Base-by-base conservation (phyloP, 2,888 invertebrate genomes). In the Minunthozetes semirufus region DNA sequence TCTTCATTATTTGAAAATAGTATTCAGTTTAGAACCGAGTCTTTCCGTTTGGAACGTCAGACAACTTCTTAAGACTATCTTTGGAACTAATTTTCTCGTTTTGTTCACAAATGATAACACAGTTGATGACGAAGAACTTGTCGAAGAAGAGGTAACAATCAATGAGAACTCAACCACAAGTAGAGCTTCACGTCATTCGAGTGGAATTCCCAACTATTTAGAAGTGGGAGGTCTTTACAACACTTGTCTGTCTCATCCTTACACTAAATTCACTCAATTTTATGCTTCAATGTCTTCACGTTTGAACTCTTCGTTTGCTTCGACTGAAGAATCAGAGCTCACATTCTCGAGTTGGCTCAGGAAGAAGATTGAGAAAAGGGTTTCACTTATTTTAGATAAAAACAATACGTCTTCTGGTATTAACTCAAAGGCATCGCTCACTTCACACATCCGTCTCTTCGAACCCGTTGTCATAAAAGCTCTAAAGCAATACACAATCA, bases 391-490 rank as follows among this genome's bases (percentile, higher is more conserved):
- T 13, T 61, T 75, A 29, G 75, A 75, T 11, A 75, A 72, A 53
- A 70, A 25, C 25, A 61, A 42, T 22, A 9, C 42, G 19, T 29
- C 72, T 22, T 8, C 27, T 25, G 17, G 75, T 25, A 63, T 68
- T 11, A 76, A 59, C 0, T 87, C 87, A 81, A 86, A 88, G 82
- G 84, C 85, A 76, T 83, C 87, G 66, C 85, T 90, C 79, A 89
- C 90, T 79, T 87, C 89, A 78, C 92, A 93, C 83, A 95, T 97
- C 78, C 87, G 94, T 79, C 86, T 96, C 80, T 96, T 97, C 84
- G 96, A 97, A 83, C 93, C 94, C 0, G 89, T 96, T 83, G 96
- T 97, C 76, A 94, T 97, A 81, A 92, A 93, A 83, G 76, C 80
- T 77, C 84, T 85, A 70, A 83, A 90, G 88, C 89, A 89, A 82